Evolutionary conservation across 2,113 vertebrate genomes (phyloP), one percentile per base, ranked within the genome.

Genomic region (Sialia sialis): DNA sequence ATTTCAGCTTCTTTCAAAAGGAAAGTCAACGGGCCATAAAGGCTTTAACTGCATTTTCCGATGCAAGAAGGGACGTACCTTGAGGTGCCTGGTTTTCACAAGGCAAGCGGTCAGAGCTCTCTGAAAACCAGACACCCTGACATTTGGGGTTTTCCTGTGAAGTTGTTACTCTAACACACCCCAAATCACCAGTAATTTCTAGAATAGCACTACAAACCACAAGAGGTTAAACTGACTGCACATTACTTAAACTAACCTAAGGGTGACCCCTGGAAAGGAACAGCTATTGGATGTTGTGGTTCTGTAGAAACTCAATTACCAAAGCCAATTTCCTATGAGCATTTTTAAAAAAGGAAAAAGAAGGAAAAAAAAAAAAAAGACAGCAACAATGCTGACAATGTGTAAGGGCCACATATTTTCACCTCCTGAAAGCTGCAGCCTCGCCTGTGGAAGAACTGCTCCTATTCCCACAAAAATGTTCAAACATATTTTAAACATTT

Each of bases 251-350:
- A 87, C 93, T 96, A 95, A 96, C 96, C 95, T 80, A 86, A 88
- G 90, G 48, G 75, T 91, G 96, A 97, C 91, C 95, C 79, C 75
- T 39, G 64, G 84, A 91, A 85, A 87, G 75, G 67, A 95, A 77
- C 54, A 85, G 85, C 96, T 83, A 96, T 96, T 94, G 92, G 94
- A 94, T 94, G 79, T 76, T 95, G 94, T 88, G 94, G 96, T 93
- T 95, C 95, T 95, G 93, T 90, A 95, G 94, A 97, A 97, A 95
- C 95, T 96, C 95, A 96, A 95, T 96, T 95, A 97, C 84, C 84
- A 95, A 93, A 95, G 95, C 95, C 67, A 95, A 97, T 95, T 96
- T 97, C 95, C 93, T 96, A 94, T 17, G n/a, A 95, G 68, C 76
- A 88, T 93, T 95, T 70, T 70, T 51, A 17, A 90, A 78, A 87